Conservation (phyloP, 2,888 invertebrate genomes). For the Priocnemis perturbator region DNA sequence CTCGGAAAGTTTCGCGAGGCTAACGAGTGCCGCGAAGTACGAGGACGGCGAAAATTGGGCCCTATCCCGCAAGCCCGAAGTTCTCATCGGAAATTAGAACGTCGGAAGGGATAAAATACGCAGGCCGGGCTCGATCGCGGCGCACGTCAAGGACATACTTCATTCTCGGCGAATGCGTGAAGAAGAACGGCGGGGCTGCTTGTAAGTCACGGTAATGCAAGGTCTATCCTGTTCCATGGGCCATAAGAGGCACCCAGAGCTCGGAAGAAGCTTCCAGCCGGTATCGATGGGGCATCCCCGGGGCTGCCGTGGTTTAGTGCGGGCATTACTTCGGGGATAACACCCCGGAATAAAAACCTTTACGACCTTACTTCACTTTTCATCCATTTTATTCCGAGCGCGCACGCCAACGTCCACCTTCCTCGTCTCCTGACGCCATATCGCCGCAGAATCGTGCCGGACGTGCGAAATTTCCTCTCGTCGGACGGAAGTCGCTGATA, state of each 20-base stretch:
- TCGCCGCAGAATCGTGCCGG: not conserved
- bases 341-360: constrained; percentile 70
- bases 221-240: constrained; percentile 37
- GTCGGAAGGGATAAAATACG: no score
- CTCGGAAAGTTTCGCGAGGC: no score
- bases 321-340: constrained; percentile 67
- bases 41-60: no score
- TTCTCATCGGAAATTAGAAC: no score
- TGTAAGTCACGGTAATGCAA: constrained; percentile 58
- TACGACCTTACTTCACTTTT: constrained; percentile 66
- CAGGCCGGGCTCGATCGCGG: no score
- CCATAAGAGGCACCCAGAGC: constrained; percentile 37
- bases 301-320: constrained; percentile 64
- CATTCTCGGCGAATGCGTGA: constrained; percentile 25
- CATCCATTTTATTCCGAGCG: constrained; percentile 50
- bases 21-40: no score
- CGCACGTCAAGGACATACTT: no score
- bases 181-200: constrained; percentile 26
- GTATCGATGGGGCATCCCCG: constrained; percentile 58
- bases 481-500: constrained; percentile 5
- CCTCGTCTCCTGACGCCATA: not conserved
- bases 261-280: constrained; percentile 39
- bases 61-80: no score
- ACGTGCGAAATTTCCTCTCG: constrained; percentile 11
- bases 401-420: constrained; percentile 22